Evolutionary conservation across 2,113 vertebrate species (phyloP).

Genomic region (Thomomys bottae): DNA sequence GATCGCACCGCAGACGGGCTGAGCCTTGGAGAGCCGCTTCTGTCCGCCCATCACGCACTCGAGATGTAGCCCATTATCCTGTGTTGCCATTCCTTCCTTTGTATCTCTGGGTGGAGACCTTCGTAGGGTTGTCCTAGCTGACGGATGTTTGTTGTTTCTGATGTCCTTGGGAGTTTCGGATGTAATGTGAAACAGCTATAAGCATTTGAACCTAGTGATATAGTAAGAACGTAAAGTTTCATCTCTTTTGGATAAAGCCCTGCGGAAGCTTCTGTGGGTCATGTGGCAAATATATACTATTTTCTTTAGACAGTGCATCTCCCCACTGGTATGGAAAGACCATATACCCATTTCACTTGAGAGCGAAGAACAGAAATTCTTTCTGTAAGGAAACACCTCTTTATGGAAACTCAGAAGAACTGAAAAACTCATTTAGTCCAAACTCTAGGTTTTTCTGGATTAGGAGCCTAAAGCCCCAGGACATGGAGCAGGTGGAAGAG

Average conservation of each 20-base stretch:
- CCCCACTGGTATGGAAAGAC: background rate
- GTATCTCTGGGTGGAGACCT: accelerated
- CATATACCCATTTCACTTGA: background rate
- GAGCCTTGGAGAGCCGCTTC: background rate
- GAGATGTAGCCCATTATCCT: accelerated
- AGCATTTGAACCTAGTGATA: background rate
- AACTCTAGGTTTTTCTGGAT: background rate
- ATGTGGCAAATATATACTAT: background rate
- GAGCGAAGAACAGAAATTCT: background rate
- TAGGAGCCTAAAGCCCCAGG: background rate
- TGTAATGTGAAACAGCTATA: background rate
- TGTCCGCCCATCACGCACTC: accelerated
- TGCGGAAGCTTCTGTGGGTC: background rate
- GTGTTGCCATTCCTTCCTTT: accelerated
- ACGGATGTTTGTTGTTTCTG: background rate
- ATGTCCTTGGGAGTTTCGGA: background rate
- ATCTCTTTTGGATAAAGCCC: background rate
- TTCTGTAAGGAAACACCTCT: background rate
- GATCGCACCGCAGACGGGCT: accelerated
- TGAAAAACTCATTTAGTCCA: background rate
- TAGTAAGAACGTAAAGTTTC: background rate
- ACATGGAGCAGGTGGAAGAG: accelerated
- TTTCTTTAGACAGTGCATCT: background rate
- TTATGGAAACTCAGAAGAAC: background rate
- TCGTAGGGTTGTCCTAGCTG: accelerated